A percentile compares a stretch with the other conserved stretches of the same genome.
phyloP scores from a whole-genome alignment of 2,888 invertebrate species.

The Lapara coniferarum region DNA sequence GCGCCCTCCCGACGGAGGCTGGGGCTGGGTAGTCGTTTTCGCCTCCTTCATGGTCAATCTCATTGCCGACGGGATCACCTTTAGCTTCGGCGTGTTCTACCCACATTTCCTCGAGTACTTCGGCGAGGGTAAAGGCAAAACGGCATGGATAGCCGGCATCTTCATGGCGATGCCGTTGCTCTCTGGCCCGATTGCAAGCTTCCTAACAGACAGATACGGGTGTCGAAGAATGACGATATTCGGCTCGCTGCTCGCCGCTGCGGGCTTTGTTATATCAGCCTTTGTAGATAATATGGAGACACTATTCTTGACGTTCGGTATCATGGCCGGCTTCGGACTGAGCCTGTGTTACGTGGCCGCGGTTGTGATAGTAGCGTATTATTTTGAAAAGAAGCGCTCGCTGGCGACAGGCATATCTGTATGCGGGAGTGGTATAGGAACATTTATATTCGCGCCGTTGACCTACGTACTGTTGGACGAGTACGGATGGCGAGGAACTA shows the following conservation, averaged over 20 bases:
- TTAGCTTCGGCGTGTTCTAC: slow-evolving; percentile 95
- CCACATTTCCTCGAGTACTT: slow-evolving; percentile 94
- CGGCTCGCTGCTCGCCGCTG: slow-evolving; percentile 89
- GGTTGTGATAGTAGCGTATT: slow-evolving; percentile 95
- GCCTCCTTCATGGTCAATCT: slow-evolving; percentile 95
- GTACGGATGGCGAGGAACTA: slow-evolving; percentile 93
- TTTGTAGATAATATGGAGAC: slow-evolving; percentile 90
- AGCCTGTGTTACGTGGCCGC: slow-evolving; percentile 95
- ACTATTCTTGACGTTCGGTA: slow-evolving; percentile 91
- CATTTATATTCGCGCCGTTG: slow-evolving; percentile 92
- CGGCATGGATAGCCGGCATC: slow-evolving; percentile 94
- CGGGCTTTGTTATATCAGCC: slow-evolving; percentile 91
- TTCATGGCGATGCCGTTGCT: slow-evolving; percentile 96
- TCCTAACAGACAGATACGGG: slow-evolving; percentile 92
- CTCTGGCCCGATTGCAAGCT: slow-evolving; percentile 93
- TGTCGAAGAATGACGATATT: slow-evolving; percentile 91
- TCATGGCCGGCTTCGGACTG: slow-evolving; percentile 92
- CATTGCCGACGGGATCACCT: slow-evolving; percentile 96
- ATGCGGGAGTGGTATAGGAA: slow-evolving; percentile 94
- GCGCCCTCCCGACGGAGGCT: slow-evolving; percentile 93
- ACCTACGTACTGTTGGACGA: slow-evolving; percentile 88
- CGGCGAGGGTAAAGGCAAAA: slow-evolving; percentile 92
- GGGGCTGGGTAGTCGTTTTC: slow-evolving; percentile 96
- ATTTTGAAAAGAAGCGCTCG: slow-evolving; percentile 92
- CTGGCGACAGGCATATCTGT: slow-evolving; percentile 94